Base-by-base conservation (phyloP, 2,888 invertebrate species). In the Pseudococcus longispinus region DNA sequence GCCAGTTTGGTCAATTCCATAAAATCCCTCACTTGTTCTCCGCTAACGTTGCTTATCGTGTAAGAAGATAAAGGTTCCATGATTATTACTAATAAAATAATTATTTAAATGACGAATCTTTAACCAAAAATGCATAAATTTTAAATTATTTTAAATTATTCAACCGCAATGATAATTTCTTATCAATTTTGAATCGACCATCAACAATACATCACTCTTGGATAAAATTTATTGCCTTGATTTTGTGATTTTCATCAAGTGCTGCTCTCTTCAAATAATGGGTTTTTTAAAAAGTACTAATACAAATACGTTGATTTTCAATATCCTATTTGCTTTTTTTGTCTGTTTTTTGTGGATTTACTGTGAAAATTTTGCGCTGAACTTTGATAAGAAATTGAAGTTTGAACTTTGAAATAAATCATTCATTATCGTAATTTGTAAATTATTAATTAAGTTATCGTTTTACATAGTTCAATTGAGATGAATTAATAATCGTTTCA, bases 1-100 rank as follows among this genome's bases (percentile, higher is more conserved):
- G 77, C 80, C 15, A 51, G 80, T 80, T 80, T 77, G 2, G 37
- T 80, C 5, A 86, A 32, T 55, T 86, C 86, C 11, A 86, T 20
- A 32, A 23, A 86, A 29, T 86, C 86, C 18, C 2, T 23, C 23
- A 86, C 80, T 86, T 86, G 51, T 15, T 86, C 80, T 4, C 55
- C 77, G 15, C 23, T 86, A 1, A 86, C 80, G 32, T 86, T 46
- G 23, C 80, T 77, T 13, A 86, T 77, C 5, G 77, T 77, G 32
- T 80, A 86, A 26, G 86, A 86, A 11, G 86, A 86, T n/a, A 86
- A 77, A 18, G 86, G 46, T 86, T 86, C 86, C 86, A 86, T 86
- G 29, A 20, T 85, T 32, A 42, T 5, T 29, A 70, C 15, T 13
- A 3, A 0, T 70, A 29, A 70, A 70, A 18, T 29, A 70, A 32